Evolutionary conservation across 2,888 invertebrate genomes (phyloP).

Genomic region (Tenthredo distinguenda): DNA sequence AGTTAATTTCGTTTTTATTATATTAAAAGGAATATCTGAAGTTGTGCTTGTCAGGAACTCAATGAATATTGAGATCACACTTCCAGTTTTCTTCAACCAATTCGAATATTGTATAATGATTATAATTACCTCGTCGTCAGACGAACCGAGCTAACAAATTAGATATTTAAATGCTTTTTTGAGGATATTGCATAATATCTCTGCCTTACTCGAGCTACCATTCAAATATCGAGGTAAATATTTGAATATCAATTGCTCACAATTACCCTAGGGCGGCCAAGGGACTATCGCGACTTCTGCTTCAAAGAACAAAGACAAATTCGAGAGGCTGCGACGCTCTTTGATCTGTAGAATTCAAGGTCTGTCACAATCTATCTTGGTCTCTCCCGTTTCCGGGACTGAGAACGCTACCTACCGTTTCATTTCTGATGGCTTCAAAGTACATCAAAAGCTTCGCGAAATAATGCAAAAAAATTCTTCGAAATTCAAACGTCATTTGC

Average conservation of each 20-base stretch:
- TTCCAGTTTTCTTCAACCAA: not conserved
- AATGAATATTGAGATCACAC: not conserved
- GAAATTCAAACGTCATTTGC: not conserved
- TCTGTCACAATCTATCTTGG: not conserved
- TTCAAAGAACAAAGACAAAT: not conserved
- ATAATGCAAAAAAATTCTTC: not conserved
- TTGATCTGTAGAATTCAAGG: conserved; percentile 37
- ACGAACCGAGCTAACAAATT: not conserved
- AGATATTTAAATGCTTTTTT: not conserved
- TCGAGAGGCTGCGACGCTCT: conserved; percentile 7
- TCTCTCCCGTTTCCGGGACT: not conserved
- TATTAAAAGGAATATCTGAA: not conserved
- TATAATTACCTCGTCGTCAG: not conserved
- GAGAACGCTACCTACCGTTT: not conserved
- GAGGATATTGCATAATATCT: not conserved
- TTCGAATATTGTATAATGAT: not conserved
- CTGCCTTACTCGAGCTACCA: not conserved
- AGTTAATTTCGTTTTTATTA: not conserved
- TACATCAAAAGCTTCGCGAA: not conserved
- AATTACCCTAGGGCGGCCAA: conserved; percentile 6
- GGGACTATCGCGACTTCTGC: not conserved
- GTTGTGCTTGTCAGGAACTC: not conserved
- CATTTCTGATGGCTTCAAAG: not conserved
- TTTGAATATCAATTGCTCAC: conserved; percentile 22
- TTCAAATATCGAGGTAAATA: conserved; percentile 7